Conservation (phyloP, 1,140 invertebrate genomes). For the Caenorhabditis briggsae region DNA sequence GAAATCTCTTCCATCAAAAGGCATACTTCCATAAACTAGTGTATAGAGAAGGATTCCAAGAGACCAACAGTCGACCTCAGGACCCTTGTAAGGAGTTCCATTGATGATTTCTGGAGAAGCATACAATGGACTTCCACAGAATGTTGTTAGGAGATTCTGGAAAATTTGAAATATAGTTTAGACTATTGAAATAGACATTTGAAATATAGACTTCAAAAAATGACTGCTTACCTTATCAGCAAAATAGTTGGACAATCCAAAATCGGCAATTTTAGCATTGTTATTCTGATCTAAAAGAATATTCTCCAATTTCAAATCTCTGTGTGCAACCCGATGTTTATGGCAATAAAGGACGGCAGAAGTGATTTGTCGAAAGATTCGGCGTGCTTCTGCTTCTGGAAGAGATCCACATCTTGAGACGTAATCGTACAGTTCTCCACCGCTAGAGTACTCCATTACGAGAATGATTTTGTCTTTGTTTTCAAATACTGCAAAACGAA, state of each 20-base stretch:
- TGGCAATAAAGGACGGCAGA: constrained; percentile 98
- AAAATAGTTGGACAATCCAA: constrained; percentile 97
- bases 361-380: constrained; percentile 96
- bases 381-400: constrained; percentile 90
- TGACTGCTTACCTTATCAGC: constrained; percentile 82
- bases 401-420: constrained; percentile 92
- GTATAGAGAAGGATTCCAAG: constrained; percentile 96
- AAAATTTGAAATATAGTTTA: constrained; percentile 1
- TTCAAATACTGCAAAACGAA: constrained; percentile 71
- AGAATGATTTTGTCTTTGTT: constrained; percentile 86
- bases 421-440: constrained; percentile 98
- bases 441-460: constrained; percentile 98
- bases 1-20: constrained; percentile 98
- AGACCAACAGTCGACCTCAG: constrained; percentile 93
- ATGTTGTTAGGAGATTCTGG: constrained; percentile 85
- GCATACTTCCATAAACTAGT: constrained; percentile 98
- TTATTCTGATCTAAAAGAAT: constrained; percentile 94
- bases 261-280: constrained; percentile 98
- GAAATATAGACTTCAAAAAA: not conserved
- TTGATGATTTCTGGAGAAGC: constrained; percentile 99
- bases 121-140: constrained; percentile 97
- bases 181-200: too few species aligned
- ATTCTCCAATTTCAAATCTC: constrained; percentile 98
- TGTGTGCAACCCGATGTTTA: constrained; percentile 86
- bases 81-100: constrained; percentile 96